Evolutionary conservation across 2,888 invertebrate species (phyloP), one percentile per base, ranked within the genome.

Genomic region (Polydrusus pterygomalis): DNA sequence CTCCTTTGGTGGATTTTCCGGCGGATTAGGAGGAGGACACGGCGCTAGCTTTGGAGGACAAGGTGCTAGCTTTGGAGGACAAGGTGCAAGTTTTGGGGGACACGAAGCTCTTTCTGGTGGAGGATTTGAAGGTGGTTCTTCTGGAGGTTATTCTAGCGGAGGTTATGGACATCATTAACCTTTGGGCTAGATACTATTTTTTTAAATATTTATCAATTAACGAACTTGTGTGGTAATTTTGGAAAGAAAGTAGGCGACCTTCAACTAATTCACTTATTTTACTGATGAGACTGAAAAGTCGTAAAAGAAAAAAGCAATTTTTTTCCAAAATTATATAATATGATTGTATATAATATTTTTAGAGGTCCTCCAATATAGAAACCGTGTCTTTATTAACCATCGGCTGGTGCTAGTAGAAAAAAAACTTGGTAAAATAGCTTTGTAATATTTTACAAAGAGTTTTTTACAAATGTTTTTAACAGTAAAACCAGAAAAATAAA

Each of bases 131-230:
- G 82, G 81, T 51, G 78, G 78, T 17, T 72, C 62, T 3, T 47
- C 38, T 7, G 56, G 56, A 17, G 58, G 58, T 25, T 38, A 25
- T 9, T 56, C 70, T 30, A 60, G 73, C 56, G 17, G 20, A 56
- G 70, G 67, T 18, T 75, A 38, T 81, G 79, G 80, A 75, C 81
- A 82, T 72, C 81, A 82, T 65, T 81, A 79, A 78, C 45, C 18
- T 54, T 25, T 67, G 51, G 7, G 38, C 25, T n/a, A 47, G 2
- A 43, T 25, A 34, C 17, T 25, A 0, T 13, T 38, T 15, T 34
- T 34, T 40, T 60, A 18, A 30, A 13, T 11, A 54, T 25, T 25
- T 11, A 54, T n/a, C 13, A 1, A 30, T 25, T 51, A 17, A 49
- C 11, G 1, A 40, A 11, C 8, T 40, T 40, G 8, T 6, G 11